phyloP scores from a whole-genome alignment of 2,113 vertebrate genomes.

The Callaeas wilsoni region DNA sequence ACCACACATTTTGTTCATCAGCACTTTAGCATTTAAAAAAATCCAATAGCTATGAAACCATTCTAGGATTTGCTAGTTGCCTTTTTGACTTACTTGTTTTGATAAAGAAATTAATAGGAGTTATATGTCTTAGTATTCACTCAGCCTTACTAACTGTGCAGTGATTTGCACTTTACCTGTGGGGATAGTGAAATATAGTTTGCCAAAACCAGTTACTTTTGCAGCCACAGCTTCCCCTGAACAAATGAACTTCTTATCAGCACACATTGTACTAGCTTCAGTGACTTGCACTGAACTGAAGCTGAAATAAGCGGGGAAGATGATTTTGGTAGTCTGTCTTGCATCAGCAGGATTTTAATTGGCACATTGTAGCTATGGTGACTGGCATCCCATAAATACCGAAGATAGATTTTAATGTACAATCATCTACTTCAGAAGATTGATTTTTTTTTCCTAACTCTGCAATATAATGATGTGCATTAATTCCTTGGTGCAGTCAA shows the following conservation, averaged over 20 bases:
- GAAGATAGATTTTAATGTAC: conserved; percentile 52
- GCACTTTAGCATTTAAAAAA: background rate
- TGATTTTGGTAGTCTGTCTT: conserved; percentile 46
- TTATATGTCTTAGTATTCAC: background rate
- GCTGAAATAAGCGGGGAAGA: background rate
- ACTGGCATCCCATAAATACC: conserved; percentile 63
- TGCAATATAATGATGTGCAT: conserved; percentile 33
- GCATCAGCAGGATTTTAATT: conserved; percentile 66
- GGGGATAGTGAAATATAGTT: background rate
- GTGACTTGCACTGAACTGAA: conserved; percentile 18
- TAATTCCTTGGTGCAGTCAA: conserved; percentile 30
- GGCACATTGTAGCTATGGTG: conserved; percentile 39
- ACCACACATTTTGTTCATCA: background rate
- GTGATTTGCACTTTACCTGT: background rate
- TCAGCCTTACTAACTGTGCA: background rate
- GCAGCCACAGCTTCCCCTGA: background rate
- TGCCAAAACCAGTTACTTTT: conserved; percentile 8
- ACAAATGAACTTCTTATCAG: background rate
- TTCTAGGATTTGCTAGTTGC: background rate
- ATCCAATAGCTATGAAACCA: background rate
- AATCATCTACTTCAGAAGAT: conserved; percentile 45
- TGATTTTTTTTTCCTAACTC: conserved; percentile 3
- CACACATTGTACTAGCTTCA: background rate
- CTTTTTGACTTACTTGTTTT: background rate
- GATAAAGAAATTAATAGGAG: background rate